Percentiles rank a stretch among this genome's conserved stretches.
phyloP scores from a whole-genome alignment of 1,140 invertebrate genomes.

The Ladona fulva region DNA sequence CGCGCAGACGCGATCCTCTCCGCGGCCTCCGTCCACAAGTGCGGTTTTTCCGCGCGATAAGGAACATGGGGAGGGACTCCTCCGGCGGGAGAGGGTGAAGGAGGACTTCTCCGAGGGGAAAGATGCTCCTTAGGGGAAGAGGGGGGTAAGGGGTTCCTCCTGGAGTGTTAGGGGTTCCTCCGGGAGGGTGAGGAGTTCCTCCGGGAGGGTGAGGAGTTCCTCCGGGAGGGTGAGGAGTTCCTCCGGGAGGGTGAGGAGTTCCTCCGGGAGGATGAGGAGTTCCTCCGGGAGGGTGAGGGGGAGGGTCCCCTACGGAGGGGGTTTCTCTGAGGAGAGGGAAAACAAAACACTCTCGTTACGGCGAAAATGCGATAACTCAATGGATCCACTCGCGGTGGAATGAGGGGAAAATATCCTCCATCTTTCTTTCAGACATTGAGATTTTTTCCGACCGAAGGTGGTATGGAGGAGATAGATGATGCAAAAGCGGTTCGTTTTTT shows the following conservation, averaged over 20 bases:
- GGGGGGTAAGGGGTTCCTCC: no score
- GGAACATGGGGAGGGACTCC: not conserved
- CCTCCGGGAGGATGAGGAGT: no score
- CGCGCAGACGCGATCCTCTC: not conserved
- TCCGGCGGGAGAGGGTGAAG: not conserved
- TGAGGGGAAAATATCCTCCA: not conserved
- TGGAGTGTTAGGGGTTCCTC: no score
- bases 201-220: no score
- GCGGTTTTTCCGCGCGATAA: not conserved
- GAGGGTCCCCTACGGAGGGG: no score
- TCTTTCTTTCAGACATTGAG: not conserved
- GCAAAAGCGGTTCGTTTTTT: not conserved
- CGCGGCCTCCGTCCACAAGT: not conserved
- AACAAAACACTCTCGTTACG: slow-evolving; percentile 9
- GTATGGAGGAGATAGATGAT: not conserved
- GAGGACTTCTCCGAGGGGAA: no score
- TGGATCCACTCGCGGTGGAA: not conserved
- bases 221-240: no score
- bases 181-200: no score
- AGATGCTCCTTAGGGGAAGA: no score
- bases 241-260: no score
- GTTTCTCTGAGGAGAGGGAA: no score
- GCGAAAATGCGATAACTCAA: not conserved
- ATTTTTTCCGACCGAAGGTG: not conserved
- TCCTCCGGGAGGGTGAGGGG: no score